Percentiles rank a stretch among this genome's conserved stretches.
phyloP scores from a whole-genome alignment of 2,888 invertebrate species.

The Anagyrus pseudococci region DNA sequence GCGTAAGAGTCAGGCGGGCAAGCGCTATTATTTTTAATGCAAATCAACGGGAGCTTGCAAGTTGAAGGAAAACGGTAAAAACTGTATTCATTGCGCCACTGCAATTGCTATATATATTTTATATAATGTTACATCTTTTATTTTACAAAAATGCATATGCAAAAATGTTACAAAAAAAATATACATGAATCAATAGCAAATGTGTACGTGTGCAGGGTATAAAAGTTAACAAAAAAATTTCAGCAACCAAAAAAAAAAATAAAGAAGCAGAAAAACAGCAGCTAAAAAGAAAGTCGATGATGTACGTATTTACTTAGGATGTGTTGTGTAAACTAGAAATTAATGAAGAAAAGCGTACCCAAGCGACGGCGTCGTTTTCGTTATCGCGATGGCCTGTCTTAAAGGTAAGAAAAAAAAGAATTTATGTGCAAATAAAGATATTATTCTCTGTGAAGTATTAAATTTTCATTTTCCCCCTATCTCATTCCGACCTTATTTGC shows the following conservation, averaged over 20 bases:
- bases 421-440: conserved; percentile 34
- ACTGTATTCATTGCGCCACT: conserved; percentile 14
- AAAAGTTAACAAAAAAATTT: not conserved
- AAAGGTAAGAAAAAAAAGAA: conserved; percentile 25
- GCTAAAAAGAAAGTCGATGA: conserved; percentile 6
- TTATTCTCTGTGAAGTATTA: conserved; percentile 30
- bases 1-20: too few species aligned
- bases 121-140: conserved; percentile 11
- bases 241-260: not conserved
- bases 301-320: conserved; percentile 23
- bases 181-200: not conserved
- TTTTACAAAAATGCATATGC: conserved; percentile 1
- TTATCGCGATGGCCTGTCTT: conserved; percentile 8
- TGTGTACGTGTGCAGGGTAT: conserved; percentile 4
- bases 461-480: not conserved
- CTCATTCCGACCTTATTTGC: not conserved
- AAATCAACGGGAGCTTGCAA: too few species aligned
- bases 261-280: not conserved
- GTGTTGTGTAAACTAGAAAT: conserved; percentile 18
- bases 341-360: conserved; percentile 22
- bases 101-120: conserved; percentile 20
- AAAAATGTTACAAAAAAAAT: conserved; percentile 2
- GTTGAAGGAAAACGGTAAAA: too few species aligned
- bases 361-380: conserved; percentile 10
- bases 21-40: too few species aligned